phyloP scores from a whole-genome alignment of 64 coral and sea anemone species.

The Montipora cactus region DNA sequence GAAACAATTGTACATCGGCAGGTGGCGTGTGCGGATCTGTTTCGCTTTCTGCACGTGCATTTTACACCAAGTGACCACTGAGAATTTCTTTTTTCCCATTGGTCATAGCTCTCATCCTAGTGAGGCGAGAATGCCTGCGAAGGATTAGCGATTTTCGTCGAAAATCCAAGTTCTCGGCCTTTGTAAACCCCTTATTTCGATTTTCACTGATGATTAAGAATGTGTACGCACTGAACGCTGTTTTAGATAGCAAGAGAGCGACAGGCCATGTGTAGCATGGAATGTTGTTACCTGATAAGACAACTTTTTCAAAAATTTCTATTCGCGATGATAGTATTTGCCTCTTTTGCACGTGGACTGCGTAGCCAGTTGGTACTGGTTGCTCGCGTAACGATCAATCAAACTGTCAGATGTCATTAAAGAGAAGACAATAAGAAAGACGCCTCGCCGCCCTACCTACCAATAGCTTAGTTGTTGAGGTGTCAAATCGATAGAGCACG shows the following conservation, averaged over 20 bases:
- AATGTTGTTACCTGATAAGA: background rate
- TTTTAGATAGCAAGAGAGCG: background rate
- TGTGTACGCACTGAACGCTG: background rate
- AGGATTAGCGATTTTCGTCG: conserved; percentile 51
- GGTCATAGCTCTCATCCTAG: conserved; percentile 50
- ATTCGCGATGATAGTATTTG: conserved; percentile 35
- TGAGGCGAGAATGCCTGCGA: conserved; percentile 40
- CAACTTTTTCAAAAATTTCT: background rate
- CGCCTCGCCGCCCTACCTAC: conserved; percentile 79
- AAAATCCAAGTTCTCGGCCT: conserved; percentile 53
- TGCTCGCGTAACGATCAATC: conserved; percentile 97
- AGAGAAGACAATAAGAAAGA: conserved; percentile 85
- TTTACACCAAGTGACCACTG: conserved; percentile 18
- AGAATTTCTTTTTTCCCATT: conserved; percentile 20
- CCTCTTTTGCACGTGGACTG: conserved; percentile 76
- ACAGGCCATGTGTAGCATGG: background rate
- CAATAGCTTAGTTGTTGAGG: conserved; percentile 99
- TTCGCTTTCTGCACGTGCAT: conserved; percentile 74
- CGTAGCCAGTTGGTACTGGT: conserved; percentile 48
- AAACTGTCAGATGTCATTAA: conserved; percentile 98
- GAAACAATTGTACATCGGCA: conserved; percentile 62
- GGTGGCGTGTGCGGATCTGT: conserved; percentile 64
- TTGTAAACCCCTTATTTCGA: conserved; percentile 99
- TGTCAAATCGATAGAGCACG: conserved; percentile 78
- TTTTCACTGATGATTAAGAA: conserved; percentile 63